Percentiles rank a stretch among this genome's conserved stretches.
Evolutionary conservation across 2,888 invertebrate genomes (phyloP).

Genomic region (Achlya flavicornis): DNA sequence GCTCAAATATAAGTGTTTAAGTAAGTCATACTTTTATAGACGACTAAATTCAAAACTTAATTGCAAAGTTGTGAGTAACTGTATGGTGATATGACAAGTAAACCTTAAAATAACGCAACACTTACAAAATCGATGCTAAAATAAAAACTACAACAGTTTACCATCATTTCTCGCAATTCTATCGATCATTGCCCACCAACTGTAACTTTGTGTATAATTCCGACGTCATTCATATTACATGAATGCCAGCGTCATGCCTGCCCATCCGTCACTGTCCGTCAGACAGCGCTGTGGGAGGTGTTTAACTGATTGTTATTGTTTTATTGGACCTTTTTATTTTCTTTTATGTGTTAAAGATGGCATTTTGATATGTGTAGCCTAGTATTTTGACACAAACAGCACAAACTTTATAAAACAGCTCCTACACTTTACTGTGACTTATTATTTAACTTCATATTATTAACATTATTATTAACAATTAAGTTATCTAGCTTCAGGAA

Average conservation of each 20-base stretch:
- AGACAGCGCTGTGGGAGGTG: constrained; percentile 17
- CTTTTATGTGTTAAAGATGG: too few relatives aligned
- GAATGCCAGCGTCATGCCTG: constrained; percentile 30
- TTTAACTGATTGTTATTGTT: constrained; percentile 33
- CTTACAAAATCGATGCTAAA: background rate
- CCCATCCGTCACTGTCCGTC: constrained; percentile 39
- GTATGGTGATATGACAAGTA: too few relatives aligned
- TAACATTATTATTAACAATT: background rate
- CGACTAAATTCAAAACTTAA: too few relatives aligned
- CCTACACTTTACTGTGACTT: background rate
- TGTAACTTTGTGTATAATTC: constrained; percentile 31
- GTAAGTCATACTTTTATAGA: too few relatives aligned
- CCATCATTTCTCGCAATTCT: constrained; percentile 20
- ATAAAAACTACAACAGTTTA: background rate
- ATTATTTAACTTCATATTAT: too few relatives aligned
- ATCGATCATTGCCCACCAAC: constrained; percentile 29
- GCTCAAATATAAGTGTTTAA: too few relatives aligned
- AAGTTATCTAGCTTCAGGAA: too few relatives aligned
- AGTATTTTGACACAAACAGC: background rate
- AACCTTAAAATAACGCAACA: too few relatives aligned
- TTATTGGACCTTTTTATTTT: constrained; percentile 4
- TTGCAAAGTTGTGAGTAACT: too few relatives aligned
- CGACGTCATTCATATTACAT: constrained; percentile 43
- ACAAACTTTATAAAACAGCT: background rate
- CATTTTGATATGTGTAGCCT: background rate